Evolutionary conservation across 2,797 vertebrate genomes (phyloP).

Genomic region (Syngnathus acus): DNA sequence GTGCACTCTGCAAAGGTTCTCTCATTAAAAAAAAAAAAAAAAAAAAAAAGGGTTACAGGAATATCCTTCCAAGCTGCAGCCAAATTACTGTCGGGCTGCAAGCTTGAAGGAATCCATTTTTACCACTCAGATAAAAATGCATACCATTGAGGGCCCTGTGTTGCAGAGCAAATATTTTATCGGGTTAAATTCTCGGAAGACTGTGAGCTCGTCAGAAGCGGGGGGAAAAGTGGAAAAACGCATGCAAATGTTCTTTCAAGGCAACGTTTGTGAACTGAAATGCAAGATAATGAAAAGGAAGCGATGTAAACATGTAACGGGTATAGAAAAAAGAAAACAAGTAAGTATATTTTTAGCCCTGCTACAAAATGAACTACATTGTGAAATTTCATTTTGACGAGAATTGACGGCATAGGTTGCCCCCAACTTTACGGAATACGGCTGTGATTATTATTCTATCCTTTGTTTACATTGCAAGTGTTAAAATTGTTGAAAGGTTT

Average conservation of each 20-base stretch:
- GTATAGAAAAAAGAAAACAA: no score
- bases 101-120: constrained; percentile 8
- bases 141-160: not conserved
- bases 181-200: not conserved
- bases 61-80: not conserved
- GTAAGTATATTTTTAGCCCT: no score
- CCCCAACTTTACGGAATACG: no score
- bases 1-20: constrained; percentile 17
- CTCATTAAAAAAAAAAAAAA: constrained; percentile 8
- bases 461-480: no score
- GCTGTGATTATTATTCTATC: no score
- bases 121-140: not conserved
- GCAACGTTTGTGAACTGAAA: not conserved
- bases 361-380: no score
- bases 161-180: not conserved
- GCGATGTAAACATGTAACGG: not conserved
- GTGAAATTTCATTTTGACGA: no score
- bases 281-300: not conserved
- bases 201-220: not conserved
- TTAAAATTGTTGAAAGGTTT: no score
- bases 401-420: no score
- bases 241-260: not conserved
- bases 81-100: not conserved
- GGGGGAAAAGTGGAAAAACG: not conserved
- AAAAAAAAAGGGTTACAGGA: constrained; percentile 4